phyloP scores from a whole-genome alignment of 2,888 invertebrate genomes.

The Leuctra nigra region DNA sequence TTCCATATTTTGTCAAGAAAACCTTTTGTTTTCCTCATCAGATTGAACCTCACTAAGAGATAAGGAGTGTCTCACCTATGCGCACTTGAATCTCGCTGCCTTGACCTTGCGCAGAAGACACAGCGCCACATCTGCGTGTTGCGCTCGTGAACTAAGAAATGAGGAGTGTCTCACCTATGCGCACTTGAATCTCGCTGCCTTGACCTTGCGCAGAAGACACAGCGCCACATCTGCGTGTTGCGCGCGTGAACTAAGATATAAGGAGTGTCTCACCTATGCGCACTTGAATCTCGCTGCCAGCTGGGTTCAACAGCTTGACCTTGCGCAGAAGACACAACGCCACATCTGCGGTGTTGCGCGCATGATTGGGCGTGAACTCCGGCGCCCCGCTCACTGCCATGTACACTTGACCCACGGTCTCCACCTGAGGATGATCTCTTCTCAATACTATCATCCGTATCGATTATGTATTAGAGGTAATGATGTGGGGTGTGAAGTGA shows the following conservation, averaged over 20 bases:
- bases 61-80: too few species aligned
- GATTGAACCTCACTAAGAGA: too few species aligned
- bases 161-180: slow-evolving; percentile 61
- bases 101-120: slow-evolving; percentile 64
- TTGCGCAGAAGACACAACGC: slow-evolving; percentile 67
- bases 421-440: too few species aligned
- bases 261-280: slow-evolving; percentile 49
- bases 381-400: slow-evolving; percentile 91
- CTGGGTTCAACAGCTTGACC: slow-evolving; percentile 56
- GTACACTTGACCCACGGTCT: slow-evolving; percentile 87
- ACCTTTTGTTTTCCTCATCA: too few species aligned
- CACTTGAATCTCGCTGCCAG: slow-evolving; percentile 52
- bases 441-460: too few species aligned
- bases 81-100: slow-evolving; percentile 53
- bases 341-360: slow-evolving; percentile 68
- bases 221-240: slow-evolving; percentile 73
- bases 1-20: too few species aligned
- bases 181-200: slow-evolving; percentile 53
- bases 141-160: slow-evolving; percentile 71
- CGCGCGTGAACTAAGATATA: slow-evolving; percentile 69
- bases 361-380: slow-evolving; percentile 65
- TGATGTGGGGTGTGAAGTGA: too few species aligned
- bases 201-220: slow-evolving; percentile 62
- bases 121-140: slow-evolving; percentile 73
- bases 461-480: too few species aligned